Percentiles rank a stretch among this genome's conserved stretches.
Evolutionary conservation across 1,140 invertebrate species (phyloP).

Genomic region (Drosophila ananassae): DNA sequence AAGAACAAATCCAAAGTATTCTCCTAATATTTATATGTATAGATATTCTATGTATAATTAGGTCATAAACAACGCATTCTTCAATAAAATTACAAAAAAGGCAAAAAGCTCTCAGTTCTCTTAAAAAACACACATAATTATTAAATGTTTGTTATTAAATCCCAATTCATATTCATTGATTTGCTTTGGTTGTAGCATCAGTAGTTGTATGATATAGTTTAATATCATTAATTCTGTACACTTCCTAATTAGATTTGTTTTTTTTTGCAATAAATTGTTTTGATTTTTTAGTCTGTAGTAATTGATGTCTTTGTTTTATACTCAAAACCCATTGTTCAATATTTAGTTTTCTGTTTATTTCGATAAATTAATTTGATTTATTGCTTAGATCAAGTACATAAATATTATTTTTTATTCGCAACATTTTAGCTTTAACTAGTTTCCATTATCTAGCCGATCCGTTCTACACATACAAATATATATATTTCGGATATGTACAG

Average conservation of each 20-base stretch:
- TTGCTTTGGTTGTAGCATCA: slow-evolving; percentile 58
- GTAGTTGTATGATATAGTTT: slow-evolving; percentile 39
- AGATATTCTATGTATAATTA: slow-evolving; percentile 62
- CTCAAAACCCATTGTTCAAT: neutral
- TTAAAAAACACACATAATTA: slow-evolving; percentile 9
- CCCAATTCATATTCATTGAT: slow-evolving; percentile 42
- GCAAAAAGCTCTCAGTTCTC: slow-evolving; percentile 12
- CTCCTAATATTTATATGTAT: slow-evolving; percentile 76
- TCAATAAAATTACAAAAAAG: slow-evolving; percentile 52
- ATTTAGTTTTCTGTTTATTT: slow-evolving; percentile 37
- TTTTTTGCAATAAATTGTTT: slow-evolving; percentile 71
- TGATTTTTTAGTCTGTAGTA: slow-evolving; percentile 60
- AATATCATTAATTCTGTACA: slow-evolving; percentile 38
- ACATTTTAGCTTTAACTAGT: slow-evolving; percentile 56
- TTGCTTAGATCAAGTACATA: slow-evolving; percentile 72
- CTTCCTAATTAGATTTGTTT: slow-evolving; percentile 64
- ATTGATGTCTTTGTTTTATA: slow-evolving; percentile 1
- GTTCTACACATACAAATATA: slow-evolving; percentile 38
- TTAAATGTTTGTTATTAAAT: slow-evolving; percentile 49
- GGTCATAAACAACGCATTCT: slow-evolving; percentile 57
- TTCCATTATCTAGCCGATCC: slow-evolving; percentile 44
- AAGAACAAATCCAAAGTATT: slow-evolving; percentile 80
- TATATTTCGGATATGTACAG: slow-evolving; percentile 46
- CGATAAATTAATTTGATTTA: slow-evolving; percentile 48
- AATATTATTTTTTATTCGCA: slow-evolving; percentile 61